Base-by-base conservation (phyloP, 2,797 vertebrate genomes). In the Oreonectes daqikongensis region DNA sequence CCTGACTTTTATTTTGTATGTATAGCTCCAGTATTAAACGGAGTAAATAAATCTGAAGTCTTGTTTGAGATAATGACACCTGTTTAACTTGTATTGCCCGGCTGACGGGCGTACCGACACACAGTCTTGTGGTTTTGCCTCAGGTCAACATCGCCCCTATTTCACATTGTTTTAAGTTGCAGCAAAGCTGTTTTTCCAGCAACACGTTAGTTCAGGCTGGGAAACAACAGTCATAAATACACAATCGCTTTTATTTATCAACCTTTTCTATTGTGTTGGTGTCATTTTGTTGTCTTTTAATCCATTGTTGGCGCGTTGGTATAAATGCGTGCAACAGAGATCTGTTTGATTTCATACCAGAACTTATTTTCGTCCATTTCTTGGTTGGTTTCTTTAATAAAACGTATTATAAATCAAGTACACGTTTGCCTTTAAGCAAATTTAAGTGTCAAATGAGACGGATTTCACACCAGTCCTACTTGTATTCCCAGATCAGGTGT, bases 131-230 rank as follows among this genome's bases (percentile, higher is more conserved):
- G 17, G 52, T 69, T 20, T 69, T 35, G 64, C 77, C 70, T 69
- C 59, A 38, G 77, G 72, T 53, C 52, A 74, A 18, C 61, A 63
- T 65, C 1, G 11, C 79, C 76, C 76, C 26, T 57, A 77, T 77
- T 64, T n/a, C 3, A 35, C 50, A 65, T 61, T 77, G 75, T 80
- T 85, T 75, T 55, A 20, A 11, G 63, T 79, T 67, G 38, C 53
- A 77, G 72, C 60, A 76, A 44, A 46, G 26, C 24, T 81, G 72
- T 82, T 82, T 82, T 72, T 61, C 35, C 40, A 38, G 77, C 38
- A 77, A 75, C 57, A 20, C 11, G 26, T 64, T 55, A 30, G 11
- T n/a, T n/a, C n/a, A n/a, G n/a, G n/a, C n/a, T n/a, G n/a, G n/a
- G n/a, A n/a, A 24, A 24, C 7, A 30, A 28, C 26, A 17, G 30